Evolutionary conservation across 2,113 vertebrate genomes (phyloP).

Genomic region (Illadopsis cleaveri): DNA sequence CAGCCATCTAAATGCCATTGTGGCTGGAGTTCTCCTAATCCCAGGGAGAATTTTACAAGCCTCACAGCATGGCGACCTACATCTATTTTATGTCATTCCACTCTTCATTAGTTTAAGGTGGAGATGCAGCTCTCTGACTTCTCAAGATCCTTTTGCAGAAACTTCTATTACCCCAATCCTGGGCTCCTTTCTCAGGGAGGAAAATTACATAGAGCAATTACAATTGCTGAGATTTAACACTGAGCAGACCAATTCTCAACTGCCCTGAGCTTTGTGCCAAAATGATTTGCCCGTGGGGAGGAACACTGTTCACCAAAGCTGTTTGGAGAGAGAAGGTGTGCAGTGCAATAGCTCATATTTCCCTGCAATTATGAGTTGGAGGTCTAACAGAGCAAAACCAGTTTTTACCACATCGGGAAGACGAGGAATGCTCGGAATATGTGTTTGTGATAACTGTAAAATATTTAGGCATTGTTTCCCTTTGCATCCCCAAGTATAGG

Average conservation of each 20-base stretch:
- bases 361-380: not conserved
- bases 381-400: not conserved
- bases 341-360: not conserved
- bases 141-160: not conserved
- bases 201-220: not conserved
- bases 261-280: not conserved
- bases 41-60: not conserved
- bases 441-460: not conserved
- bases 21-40: not conserved
- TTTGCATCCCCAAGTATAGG: not conserved
- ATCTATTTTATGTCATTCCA: not conserved
- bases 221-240: not conserved
- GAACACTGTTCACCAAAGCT: not conserved
- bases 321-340: not conserved
- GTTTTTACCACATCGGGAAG: not conserved
- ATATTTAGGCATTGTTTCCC: not conserved
- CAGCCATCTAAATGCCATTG: not conserved
- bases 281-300: not conserved
- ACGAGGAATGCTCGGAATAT: not conserved
- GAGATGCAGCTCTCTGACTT: not conserved
- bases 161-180: not conserved
- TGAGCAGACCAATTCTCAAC: not conserved
- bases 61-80: not conserved
- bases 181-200: not conserved
- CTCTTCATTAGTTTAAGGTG: not conserved